Evolutionary conservation across 1,140 invertebrate genomes (phyloP), one percentile per base, ranked within the genome.

Genomic region (Drosophila setifemur): DNA sequence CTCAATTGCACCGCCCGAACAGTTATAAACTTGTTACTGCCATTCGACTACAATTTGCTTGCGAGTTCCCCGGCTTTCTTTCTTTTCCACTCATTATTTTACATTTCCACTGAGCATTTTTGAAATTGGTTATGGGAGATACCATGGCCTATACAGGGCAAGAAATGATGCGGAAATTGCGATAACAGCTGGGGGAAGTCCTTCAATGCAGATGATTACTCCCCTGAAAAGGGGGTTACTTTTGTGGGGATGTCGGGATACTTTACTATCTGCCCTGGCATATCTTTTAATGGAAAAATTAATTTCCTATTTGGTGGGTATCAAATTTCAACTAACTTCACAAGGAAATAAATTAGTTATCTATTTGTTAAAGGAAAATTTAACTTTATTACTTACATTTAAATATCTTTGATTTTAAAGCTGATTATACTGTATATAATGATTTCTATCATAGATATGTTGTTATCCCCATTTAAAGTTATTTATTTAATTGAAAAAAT

Each of bases 1-100:
- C 55, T 44, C 64, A 57, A 48, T 44, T 55, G 57, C 45, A 50
- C 31, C n/a, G 40, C 39, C 26, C 63, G 52, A 35, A 28, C 49
- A 68, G 73, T 85, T 83, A 83, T 83, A 83, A 83, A 83, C 69
- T 83, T 83, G 73, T 85, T 73, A 83, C 69, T 64, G 79, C 61
- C 77, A 48, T 78, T 78, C 57, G 57, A 70, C 63, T 55, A 83
- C 70, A 83, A 82, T 82, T 82, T 85, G 44, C 44, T 44, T 26
- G 33, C 37, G 33, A 7, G 33, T 7, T 61, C 31, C 7, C n/a
- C 11, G 12, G 31, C 42, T 52, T 71, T 69, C 33, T 33, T 40
- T 71, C 37, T 40, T 21, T 57, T 40, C 12, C 33, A 55, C 55
- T 44, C 37, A 43, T 71, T 70, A 60, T 70, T 71, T 60, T 60